phyloP scores from a whole-genome alignment of 2,113 vertebrate species.

The Ia io region DNA sequence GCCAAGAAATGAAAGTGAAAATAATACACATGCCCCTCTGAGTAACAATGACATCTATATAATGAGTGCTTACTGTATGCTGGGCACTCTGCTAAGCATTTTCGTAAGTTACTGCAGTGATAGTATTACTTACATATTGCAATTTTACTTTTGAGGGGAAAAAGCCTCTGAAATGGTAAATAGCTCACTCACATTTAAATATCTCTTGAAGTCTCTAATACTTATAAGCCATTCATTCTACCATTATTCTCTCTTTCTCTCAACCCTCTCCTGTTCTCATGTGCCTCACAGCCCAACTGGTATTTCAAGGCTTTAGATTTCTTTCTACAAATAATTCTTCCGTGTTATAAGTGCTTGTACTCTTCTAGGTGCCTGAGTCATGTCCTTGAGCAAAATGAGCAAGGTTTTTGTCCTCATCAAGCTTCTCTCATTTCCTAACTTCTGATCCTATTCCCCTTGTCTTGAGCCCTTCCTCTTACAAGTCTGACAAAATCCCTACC shows the following conservation, averaged over 20 bases:
- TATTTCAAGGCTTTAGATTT: neutral
- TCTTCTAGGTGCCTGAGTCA: neutral
- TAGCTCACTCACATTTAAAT: neutral
- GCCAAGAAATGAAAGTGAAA: neutral
- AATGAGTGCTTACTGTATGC: rapidly evolving
- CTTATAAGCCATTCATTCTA: neutral
- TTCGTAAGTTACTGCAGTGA: neutral
- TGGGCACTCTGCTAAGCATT: neutral
- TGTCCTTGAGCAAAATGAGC: neutral
- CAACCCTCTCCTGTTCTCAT: neutral
- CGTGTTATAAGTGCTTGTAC: neutral
- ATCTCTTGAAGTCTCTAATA: neutral
- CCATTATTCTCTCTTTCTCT: neutral
- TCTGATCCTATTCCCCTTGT: neutral
- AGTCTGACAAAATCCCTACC: neutral
- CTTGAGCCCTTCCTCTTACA: neutral
- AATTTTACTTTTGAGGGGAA: neutral
- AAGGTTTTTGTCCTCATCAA: neutral
- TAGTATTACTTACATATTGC: neutral
- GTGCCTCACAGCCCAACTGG: neutral
- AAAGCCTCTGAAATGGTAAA: neutral
- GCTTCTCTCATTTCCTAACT: neutral
- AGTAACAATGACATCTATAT: neutral
- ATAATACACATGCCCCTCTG: neutral
- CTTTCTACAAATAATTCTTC: neutral